These are phyloP conservation scores for Sebastes taczanowskii DNA, from an alignment of 2,797 vertebrate genomes.

Conservation along the genomic window DNA sequence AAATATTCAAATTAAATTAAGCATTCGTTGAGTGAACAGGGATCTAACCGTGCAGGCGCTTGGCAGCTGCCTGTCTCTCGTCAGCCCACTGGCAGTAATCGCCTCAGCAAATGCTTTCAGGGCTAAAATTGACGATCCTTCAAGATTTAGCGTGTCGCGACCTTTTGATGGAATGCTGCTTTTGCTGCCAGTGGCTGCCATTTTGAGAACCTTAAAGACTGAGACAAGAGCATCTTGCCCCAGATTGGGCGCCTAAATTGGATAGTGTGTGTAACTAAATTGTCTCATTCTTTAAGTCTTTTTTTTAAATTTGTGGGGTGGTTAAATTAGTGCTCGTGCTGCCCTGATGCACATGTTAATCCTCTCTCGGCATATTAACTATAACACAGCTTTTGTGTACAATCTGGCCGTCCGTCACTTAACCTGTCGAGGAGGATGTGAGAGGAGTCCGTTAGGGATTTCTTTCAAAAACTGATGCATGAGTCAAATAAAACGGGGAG, in stretches of 20 bases:
- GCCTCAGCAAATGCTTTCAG: not conserved
- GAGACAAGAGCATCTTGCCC: constrained; percentile 94
- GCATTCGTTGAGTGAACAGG: constrained; percentile 56
- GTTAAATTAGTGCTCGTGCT: constrained; percentile 70
- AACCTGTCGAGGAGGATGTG: constrained; percentile 1
- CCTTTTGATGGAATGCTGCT: constrained; percentile 10
- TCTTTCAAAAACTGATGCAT: constrained; percentile 52
- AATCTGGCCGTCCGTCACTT: constrained; percentile 3
- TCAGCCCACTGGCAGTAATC: constrained; percentile 43
- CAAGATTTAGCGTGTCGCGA: not conserved
- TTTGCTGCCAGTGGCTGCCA: constrained; percentile 44
- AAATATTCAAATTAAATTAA: constrained; percentile 28
- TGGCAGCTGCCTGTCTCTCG: constrained; percentile 80
- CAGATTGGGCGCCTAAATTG: constrained; percentile 55
- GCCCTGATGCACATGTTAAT: constrained; percentile 77
- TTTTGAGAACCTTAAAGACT: constrained; percentile 81
- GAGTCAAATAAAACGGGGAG: constrained; percentile 56
- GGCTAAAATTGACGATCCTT: constrained; percentile 6
- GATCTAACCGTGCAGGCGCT: constrained; percentile 63
- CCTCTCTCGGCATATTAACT: not conserved
- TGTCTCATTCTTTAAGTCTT: constrained; percentile 83
- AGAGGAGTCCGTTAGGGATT: constrained; percentile 3
- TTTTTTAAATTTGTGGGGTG: constrained; percentile 75
- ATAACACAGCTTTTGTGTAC: constrained; percentile 21
- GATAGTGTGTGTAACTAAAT: constrained; percentile 38